A percentile compares a stretch with the other conserved stretches of the same genome.
Evolutionary conservation across 2,113 vertebrate genomes (phyloP).

Genomic region (cat (Felis catus)): DNA sequence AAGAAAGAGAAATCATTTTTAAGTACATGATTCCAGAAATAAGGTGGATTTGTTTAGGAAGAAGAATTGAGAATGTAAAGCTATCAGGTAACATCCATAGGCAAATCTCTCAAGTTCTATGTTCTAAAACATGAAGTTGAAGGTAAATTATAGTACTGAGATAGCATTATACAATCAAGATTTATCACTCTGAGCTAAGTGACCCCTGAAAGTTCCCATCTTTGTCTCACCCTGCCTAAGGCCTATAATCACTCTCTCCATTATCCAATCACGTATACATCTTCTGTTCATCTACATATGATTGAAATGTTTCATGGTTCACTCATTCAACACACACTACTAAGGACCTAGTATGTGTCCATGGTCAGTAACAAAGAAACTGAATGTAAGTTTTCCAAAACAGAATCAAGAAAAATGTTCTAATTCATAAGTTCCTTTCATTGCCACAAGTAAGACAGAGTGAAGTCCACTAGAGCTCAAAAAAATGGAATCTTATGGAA

Average conservation of each 20-base stretch:
- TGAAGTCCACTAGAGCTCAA: not conserved
- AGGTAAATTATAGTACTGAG: slow-evolving; percentile 44
- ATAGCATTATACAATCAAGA: not conserved
- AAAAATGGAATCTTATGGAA: not conserved
- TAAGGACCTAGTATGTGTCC: not conserved
- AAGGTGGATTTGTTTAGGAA: slow-evolving; percentile 35
- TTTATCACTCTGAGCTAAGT: slow-evolving; percentile 43
- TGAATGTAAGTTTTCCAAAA: slow-evolving; percentile 18
- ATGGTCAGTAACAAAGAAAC: not conserved
- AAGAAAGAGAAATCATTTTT: slow-evolving; percentile 53
- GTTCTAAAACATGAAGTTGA: slow-evolving; percentile 50
- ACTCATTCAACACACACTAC: not conserved
- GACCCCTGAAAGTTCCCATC: not conserved
- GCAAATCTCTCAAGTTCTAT: slow-evolving; percentile 48
- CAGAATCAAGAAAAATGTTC: slow-evolving; percentile 14
- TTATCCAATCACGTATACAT: not conserved
- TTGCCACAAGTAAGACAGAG: not conserved
- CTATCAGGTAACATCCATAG: slow-evolving; percentile 46
- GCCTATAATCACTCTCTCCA: not conserved
- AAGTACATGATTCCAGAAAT: slow-evolving; percentile 37
- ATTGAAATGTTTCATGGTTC: slow-evolving; percentile 26
- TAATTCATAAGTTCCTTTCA: slow-evolving; percentile 18
- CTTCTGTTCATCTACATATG: not conserved
- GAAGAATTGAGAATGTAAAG: slow-evolving; percentile 45
- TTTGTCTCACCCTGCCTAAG: not conserved